Conservation (phyloP, 30 jellyfish, hydroid and myxozoan species). For the Turritopsis rubra region DNA sequence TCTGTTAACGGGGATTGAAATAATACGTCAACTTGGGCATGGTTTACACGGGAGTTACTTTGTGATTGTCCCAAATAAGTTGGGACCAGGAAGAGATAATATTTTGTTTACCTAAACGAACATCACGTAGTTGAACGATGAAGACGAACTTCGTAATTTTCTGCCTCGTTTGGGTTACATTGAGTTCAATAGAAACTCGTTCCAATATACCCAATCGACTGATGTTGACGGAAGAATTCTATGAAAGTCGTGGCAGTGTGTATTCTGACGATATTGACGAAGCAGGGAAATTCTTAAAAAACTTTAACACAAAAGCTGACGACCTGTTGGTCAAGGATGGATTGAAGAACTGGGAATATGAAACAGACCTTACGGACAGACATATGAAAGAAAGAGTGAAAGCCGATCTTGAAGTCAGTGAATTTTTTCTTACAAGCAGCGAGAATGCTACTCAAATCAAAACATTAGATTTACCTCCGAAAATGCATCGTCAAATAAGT, state of each 20-base stretch:
- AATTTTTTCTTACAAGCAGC: slow-evolving; percentile 62
- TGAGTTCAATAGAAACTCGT: background rate
- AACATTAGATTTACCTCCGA: slow-evolving; percentile 62
- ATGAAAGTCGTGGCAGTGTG: slow-evolving; percentile 33
- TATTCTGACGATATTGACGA: slow-evolving; percentile 58
- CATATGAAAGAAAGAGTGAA: slow-evolving; percentile 69
- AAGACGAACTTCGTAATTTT: background rate
- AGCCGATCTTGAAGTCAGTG: slow-evolving; percentile 50
- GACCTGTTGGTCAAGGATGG: slow-evolving; percentile 44
- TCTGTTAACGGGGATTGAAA: background rate
- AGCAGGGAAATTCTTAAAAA: slow-evolving; percentile 63
- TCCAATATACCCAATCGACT: background rate
- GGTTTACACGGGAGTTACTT: background rate
- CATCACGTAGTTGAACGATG: background rate
- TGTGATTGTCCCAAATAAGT: background rate
- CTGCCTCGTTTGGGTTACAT: background rate
- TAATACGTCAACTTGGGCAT: background rate
- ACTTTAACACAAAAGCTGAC: slow-evolving; percentile 61
- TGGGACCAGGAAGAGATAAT: background rate
- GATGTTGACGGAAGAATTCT: slow-evolving; percentile 6
- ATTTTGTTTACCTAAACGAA: background rate
- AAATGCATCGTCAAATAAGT: slow-evolving; percentile 70
- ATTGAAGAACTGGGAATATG: slow-evolving; percentile 84
- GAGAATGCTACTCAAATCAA: slow-evolving; percentile 57
- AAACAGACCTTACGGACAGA: slow-evolving; percentile 72